A percentile compares a stretch with the other conserved stretches of the same genome.
Conservation (phyloP, 2,888 invertebrate species). For the Xestoiulus laeticollis region DNA sequence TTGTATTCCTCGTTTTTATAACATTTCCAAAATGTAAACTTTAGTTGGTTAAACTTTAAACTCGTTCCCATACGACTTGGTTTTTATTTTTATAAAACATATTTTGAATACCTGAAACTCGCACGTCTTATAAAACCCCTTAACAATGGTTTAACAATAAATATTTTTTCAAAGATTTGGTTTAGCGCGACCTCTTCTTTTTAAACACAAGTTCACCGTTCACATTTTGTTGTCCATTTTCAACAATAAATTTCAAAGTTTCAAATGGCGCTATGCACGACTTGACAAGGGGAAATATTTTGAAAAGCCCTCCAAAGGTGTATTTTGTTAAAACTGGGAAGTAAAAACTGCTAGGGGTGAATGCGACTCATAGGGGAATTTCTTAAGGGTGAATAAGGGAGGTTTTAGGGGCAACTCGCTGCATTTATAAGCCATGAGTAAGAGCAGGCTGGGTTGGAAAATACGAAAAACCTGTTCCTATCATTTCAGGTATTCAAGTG, state of each 20-base stretch:
- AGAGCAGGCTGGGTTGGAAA: not conserved
- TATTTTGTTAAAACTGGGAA: not conserved
- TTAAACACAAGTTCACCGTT: not conserved
- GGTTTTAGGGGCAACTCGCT: not conserved
- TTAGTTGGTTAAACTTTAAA: not conserved
- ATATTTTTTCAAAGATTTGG: not conserved
- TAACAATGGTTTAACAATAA: not conserved
- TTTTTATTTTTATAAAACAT: not conserved
- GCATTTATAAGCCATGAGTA: constrained; percentile 21
- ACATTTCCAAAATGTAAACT: not conserved
- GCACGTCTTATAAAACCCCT: not conserved
- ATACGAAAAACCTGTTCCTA: not conserved
- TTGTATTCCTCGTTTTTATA: not conserved
- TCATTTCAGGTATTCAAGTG: constrained; percentile 15
- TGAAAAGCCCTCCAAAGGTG: not conserved
- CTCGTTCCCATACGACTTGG: not conserved
- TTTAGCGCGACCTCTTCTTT: not conserved
- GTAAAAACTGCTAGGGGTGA: not conserved
- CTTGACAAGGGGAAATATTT: constrained; percentile 29
- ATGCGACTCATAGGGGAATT: not conserved
- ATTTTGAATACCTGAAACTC: not conserved
- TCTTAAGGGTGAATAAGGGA: not conserved
- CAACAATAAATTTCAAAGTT: not conserved
- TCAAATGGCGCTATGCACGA: not conserved
- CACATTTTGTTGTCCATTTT: not conserved